Evolutionary conservation across 2,797 vertebrate species (phyloP).

Genomic region (Chloroceryle inda): DNA sequence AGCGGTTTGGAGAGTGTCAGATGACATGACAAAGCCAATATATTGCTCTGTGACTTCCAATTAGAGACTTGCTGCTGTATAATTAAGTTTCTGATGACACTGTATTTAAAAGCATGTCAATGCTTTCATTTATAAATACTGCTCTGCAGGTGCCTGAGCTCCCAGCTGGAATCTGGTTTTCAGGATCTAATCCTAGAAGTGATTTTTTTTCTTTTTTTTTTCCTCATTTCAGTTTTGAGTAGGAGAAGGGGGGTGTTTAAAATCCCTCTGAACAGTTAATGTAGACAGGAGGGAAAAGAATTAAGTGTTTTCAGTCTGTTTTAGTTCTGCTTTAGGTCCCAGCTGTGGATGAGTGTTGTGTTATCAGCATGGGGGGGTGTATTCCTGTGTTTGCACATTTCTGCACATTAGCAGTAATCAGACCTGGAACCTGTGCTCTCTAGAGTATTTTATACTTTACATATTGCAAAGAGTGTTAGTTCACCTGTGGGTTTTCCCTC

Average conservation of each 20-base stretch:
- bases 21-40: slow-evolving; percentile 28
- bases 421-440: background rate
- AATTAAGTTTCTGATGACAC: slow-evolving; percentile 60
- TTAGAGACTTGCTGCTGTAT: slow-evolving; percentile 57
- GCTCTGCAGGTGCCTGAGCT: slow-evolving; percentile 48
- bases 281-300: background rate
- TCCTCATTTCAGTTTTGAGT: background rate
- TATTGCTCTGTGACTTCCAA: slow-evolving; percentile 46
- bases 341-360: background rate
- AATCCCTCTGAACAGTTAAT: background rate
- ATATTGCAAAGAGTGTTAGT: background rate
- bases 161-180: slow-evolving; percentile 40
- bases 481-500: rapidly evolving
- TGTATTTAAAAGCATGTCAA: slow-evolving; percentile 52
- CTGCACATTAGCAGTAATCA: background rate
- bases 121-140: slow-evolving; percentile 50
- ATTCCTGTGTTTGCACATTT: background rate
- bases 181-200: slow-evolving; percentile 25
- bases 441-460: background rate
- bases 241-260: background rate
- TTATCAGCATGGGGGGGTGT: background rate
- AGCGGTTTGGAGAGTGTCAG: slow-evolving; percentile 17
- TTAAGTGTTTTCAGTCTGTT: background rate
- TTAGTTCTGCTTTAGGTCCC: background rate
- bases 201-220: background rate